Base-by-base conservation (phyloP, 1,140 invertebrate genomes). In the Euwallacea fornicatus region DNA sequence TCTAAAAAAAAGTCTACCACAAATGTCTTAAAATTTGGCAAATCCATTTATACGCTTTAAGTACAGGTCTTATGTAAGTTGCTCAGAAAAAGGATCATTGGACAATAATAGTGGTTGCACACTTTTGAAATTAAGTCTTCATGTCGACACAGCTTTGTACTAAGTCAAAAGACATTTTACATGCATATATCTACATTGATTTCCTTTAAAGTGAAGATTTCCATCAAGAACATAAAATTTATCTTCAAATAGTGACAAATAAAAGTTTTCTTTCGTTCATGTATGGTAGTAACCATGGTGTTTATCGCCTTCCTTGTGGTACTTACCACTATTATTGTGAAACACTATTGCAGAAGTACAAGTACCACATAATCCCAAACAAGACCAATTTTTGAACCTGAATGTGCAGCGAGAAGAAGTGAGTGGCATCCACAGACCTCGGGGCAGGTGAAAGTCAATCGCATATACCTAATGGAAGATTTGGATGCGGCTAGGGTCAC, bases 391-490 rank as follows among this genome's bases (percentile, higher is more conserved):
- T 61, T 61, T 61, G 59, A 61, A 61, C 42, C 59, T 61, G 21
- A 41, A 61, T 61, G 59, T 61, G 59, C 59, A 61, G 9, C 42
- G 11, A 8, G 46, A 58, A 61, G 59, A 61, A 61, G 59, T 61
- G 59, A 61, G 59, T 61, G 59, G 59, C 9, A 61, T 61, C 59
- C 0, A 43, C n/a, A 11, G 55, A 7, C 59, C 42, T 42, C 9
- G 33, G 59, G 41, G 41, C 42, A 43, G 42, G 59, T 61, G 59
- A 61, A 61, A 61, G 59, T 61, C 54, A 21, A 56, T 50, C 13
- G 13, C 7, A 11, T 50, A 6, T 50, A 50, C 13, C 9, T 50
- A 50, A 50, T 13, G 9, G 46, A 50, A 10, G 46, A 13, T 50
- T 50, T 3, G 13, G 46, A 50, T 50, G 46, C 46, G 9, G 46